phyloP scores from a whole-genome alignment of 2,797 vertebrate species.

The Micropoecilia bifurca region DNA sequence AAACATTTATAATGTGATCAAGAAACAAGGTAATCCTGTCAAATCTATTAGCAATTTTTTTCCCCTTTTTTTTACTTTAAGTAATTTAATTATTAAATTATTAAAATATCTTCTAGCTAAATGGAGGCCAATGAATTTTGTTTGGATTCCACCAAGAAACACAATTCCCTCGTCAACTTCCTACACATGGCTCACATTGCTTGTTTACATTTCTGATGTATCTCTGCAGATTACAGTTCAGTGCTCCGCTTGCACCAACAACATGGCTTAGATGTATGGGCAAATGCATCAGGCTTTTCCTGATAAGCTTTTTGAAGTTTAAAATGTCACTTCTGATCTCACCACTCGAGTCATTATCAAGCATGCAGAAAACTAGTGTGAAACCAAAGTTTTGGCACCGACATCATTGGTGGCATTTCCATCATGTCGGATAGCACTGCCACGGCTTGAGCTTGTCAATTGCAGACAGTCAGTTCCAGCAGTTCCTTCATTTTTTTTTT shows the following conservation, averaged over 20 bases:
- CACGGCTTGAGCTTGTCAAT: background rate
- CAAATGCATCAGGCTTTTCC: background rate
- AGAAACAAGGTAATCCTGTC: background rate
- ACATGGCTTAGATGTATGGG: slow-evolving; percentile 22
- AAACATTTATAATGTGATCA: background rate
- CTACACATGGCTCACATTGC: background rate
- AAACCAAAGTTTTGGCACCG: slow-evolving; percentile 14
- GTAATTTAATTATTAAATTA: background rate
- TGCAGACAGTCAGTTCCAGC: background rate
- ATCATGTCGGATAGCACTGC: background rate
- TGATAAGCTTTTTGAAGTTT: slow-evolving; percentile 39
- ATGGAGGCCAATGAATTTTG: background rate
- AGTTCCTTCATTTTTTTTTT: background rate
- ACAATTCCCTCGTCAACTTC: background rate
- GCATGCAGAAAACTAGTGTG: background rate
- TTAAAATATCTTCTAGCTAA: background rate
- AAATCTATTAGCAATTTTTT: background rate
- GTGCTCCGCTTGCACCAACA: slow-evolving; percentile 19
- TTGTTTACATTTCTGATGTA: background rate
- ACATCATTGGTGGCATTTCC: slow-evolving; percentile 21
- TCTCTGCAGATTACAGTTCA: slow-evolving; percentile 10
- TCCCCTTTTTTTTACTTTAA: too few relatives aligned
- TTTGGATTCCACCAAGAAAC: background rate
- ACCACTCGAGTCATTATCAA: slow-evolving; percentile 31
- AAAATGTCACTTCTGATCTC: slow-evolving; percentile 56